Percentiles rank a stretch among this genome's conserved stretches.
These are phyloP conservation scores for Ptychoptera contaminata DNA, from an alignment of 2,888 invertebrate genomes.

Conservation along the genomic window DNA sequence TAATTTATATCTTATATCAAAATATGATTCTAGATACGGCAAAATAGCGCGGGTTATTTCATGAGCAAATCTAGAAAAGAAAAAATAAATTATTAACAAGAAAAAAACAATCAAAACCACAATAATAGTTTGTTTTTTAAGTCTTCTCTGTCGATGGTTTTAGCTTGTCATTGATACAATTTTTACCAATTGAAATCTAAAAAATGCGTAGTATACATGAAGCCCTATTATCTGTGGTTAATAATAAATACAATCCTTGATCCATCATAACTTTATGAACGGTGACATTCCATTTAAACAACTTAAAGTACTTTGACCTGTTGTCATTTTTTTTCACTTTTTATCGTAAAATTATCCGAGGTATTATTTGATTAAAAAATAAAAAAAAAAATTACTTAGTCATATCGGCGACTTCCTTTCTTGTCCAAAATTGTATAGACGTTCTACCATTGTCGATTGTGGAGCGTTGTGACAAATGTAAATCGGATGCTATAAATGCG, in stretches of 20 bases:
- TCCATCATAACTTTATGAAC: too few relatives aligned
- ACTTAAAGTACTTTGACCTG: too few relatives aligned
- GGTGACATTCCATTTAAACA: too few relatives aligned
- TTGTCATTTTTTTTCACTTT: too few relatives aligned
- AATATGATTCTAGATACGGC: slow-evolving; percentile 46
- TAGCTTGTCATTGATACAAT: too few relatives aligned
- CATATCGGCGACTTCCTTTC: slow-evolving; percentile 25
- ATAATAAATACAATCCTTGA: too few relatives aligned
- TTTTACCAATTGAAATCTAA: not conserved
- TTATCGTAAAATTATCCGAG: too few relatives aligned
- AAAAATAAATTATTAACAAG: too few relatives aligned
- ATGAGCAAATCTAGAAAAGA: slow-evolving; percentile 34
- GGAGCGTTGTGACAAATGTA: slow-evolving; percentile 25
- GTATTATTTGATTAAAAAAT: not conserved
- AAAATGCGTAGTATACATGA: not conserved
- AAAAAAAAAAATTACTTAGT: slow-evolving; percentile 14
- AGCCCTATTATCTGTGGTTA: too few relatives aligned
- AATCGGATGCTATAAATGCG: slow-evolving; percentile 42
- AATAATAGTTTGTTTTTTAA: too few relatives aligned
- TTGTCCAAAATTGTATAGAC: slow-evolving; percentile 27
- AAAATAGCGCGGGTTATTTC: slow-evolving; percentile 42
- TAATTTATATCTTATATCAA: slow-evolving; percentile 43
- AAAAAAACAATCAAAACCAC: not conserved
- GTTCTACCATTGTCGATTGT: slow-evolving; percentile 20
- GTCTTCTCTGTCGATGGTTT: too few relatives aligned